Percentiles rank a stretch among this genome's conserved stretches.
phyloP scores from a whole-genome alignment of 1,140 invertebrate species.

The Ostrea denselamellosa region DNA sequence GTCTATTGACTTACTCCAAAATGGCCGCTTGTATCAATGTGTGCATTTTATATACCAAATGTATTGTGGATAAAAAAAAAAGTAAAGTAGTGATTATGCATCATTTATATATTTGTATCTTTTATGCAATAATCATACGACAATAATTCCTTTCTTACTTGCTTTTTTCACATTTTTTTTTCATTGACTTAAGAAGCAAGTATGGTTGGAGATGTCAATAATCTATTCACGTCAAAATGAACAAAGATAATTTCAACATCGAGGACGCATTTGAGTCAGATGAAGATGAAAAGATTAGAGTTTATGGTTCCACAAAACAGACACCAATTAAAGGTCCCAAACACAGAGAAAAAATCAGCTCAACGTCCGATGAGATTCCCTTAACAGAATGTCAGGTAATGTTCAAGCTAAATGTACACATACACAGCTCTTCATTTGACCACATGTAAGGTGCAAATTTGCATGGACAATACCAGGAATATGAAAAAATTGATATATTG shows the following conservation, averaged over 20 bases:
- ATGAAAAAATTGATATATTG: no score
- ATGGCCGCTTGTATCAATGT: neutral
- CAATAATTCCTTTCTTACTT: neutral
- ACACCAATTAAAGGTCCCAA: conserved; percentile 48
- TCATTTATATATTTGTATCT: no score
- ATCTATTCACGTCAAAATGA: conserved; percentile 47
- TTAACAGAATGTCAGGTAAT: conserved; percentile 44
- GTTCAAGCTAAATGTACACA: no score
- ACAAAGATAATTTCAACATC: conserved; percentile 49
- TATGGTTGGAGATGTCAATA: conserved; percentile 39
- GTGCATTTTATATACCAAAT: neutral
- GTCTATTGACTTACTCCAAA: neutral
- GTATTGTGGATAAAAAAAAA: neutral
- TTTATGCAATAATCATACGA: no score
- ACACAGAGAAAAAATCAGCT: conserved; percentile 10
- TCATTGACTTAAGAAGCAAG: neutral
- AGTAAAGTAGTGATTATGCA: neutral
- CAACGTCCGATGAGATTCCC: conserved; percentile 45
- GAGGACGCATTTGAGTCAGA: conserved; percentile 59
- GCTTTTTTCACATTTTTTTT: neutral
- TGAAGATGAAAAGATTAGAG: conserved; percentile 61
- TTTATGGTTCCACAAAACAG: conserved; percentile 59
- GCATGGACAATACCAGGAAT: no score
- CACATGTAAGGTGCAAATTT: no score
- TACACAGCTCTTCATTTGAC: no score